These are phyloP conservation scores for Microtus montanus DNA, from an alignment of 2,113 vertebrate species.

Conservation along the genomic window DNA sequence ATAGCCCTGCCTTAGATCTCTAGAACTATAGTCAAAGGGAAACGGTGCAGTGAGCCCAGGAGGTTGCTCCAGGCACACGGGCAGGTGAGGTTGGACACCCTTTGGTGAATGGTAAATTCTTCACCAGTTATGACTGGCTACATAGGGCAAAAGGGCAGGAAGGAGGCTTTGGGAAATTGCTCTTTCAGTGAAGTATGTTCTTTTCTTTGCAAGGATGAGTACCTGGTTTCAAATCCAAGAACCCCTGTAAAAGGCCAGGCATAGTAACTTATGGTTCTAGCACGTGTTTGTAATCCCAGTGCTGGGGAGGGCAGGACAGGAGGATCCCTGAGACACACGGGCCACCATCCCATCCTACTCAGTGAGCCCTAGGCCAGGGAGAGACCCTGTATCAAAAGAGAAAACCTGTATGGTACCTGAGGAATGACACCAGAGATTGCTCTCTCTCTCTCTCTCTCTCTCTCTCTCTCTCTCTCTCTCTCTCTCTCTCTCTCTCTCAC, in stretches of 20 bases:
- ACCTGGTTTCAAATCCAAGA: not conserved
- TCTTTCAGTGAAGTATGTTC: not conserved
- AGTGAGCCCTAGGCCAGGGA: not conserved
- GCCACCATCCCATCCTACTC: not conserved
- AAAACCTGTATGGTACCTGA: not conserved
- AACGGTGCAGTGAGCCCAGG: too few relatives aligned
- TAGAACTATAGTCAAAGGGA: not conserved
- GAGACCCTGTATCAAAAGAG: not conserved
- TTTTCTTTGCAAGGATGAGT: not conserved
- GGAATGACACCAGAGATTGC: not conserved
- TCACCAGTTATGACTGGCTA: not conserved
- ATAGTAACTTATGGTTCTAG: not conserved
- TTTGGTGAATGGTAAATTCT: not conserved
- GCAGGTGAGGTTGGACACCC: not conserved
- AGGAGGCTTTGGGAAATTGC: not conserved
- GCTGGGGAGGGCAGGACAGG: not conserved
- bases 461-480: too few relatives aligned
- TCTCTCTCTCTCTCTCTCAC: too few relatives aligned
- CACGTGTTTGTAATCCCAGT: not conserved
- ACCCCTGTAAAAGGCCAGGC: not conserved
- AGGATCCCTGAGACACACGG: not conserved
- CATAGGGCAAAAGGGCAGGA: not conserved
- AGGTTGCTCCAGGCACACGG: too few relatives aligned
- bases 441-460: not conserved
- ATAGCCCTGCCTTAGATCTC: not conserved